A percentile compares a stretch with the other conserved stretches of the same genome.
Evolutionary conservation across 2,797 vertebrate species (phyloP).

Genomic region (Distichodus sexfasciatus): DNA sequence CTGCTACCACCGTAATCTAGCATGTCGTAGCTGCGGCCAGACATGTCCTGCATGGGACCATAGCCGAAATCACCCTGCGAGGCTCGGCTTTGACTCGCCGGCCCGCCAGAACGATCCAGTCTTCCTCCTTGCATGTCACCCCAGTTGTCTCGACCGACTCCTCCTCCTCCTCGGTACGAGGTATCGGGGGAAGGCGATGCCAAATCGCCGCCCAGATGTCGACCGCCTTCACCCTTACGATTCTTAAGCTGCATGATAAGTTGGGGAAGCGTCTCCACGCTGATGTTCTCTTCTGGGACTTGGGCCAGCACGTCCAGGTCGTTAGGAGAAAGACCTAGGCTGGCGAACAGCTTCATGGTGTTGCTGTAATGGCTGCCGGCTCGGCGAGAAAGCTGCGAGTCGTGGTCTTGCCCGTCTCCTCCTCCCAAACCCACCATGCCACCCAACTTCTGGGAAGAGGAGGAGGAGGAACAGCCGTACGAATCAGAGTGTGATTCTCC

Average conservation of each 20-base stretch:
- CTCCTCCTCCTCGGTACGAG: conserved; percentile 61
- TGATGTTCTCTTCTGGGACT: conserved; percentile 77
- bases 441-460: conserved; percentile 58
- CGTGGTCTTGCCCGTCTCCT: conserved; percentile 57
- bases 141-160: conserved; percentile 66
- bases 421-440: conserved; percentile 60
- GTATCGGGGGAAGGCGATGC: conserved; percentile 61
- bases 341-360: conserved; percentile 79
- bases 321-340: conserved; percentile 76
- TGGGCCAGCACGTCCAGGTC: conserved; percentile 76
- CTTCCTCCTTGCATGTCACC: conserved; percentile 57
- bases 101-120: conserved; percentile 62
- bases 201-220: conserved; percentile 49
- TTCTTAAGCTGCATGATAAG: conserved; percentile 79
- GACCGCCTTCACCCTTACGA: conserved; percentile 64
- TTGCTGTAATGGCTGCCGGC: conserved; percentile 64
- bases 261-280: conserved; percentile 75
- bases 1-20: conserved; percentile 57
- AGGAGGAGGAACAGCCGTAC: conserved; percentile 47
- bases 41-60: conserved; percentile 61
- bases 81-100: conserved; percentile 49
- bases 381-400: conserved; percentile 56
- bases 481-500: conserved; percentile 60
- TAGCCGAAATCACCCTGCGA: conserved; percentile 67
- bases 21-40: conserved; percentile 57